A percentile compares a stretch with the other conserved stretches of the same genome.
phyloP scores from a whole-genome alignment of 2,113 vertebrate species.

The Silurus asotus region DNA sequence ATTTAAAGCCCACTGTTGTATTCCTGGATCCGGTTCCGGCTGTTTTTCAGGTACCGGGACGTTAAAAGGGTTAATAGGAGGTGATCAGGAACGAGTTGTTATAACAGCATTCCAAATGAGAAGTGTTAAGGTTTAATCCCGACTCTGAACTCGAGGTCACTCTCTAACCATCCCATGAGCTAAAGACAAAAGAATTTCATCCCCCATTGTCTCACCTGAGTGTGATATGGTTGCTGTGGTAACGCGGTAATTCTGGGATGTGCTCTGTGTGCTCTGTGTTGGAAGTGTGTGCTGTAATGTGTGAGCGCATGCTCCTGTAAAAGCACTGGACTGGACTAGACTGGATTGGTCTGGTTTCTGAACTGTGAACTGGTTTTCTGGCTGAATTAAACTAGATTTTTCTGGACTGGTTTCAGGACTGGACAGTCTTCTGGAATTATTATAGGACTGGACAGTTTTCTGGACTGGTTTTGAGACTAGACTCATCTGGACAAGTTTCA shows the following conservation, averaged over 20 bases:
- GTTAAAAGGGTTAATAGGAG: neutral
- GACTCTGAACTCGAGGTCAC: neutral
- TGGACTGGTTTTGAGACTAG: neutral
- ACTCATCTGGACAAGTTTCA: neutral
- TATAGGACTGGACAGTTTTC: neutral
- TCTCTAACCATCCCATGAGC: neutral
- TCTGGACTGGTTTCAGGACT: neutral
- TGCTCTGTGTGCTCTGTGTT: constrained; percentile 29
- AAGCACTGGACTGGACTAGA: neutral
- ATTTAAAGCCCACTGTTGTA: neutral
- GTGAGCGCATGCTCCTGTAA: neutral
- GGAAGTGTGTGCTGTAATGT: neutral
- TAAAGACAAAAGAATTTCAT: neutral
- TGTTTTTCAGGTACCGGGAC: neutral
- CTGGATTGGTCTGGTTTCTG: neutral
- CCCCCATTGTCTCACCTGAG: constrained; percentile 37
- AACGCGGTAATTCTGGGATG: constrained; percentile 42
- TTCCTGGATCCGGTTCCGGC: neutral
- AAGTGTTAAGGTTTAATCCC: neutral
- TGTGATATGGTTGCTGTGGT: constrained; percentile 45
- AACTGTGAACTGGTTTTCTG: neutral
- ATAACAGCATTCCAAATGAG: neutral
- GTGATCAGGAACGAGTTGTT: neutral
- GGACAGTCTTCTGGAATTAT: neutral
- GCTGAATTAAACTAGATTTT: neutral